Conservation (phyloP, 2,888 invertebrate genomes). For the Synanthedon formicaeformis region DNA sequence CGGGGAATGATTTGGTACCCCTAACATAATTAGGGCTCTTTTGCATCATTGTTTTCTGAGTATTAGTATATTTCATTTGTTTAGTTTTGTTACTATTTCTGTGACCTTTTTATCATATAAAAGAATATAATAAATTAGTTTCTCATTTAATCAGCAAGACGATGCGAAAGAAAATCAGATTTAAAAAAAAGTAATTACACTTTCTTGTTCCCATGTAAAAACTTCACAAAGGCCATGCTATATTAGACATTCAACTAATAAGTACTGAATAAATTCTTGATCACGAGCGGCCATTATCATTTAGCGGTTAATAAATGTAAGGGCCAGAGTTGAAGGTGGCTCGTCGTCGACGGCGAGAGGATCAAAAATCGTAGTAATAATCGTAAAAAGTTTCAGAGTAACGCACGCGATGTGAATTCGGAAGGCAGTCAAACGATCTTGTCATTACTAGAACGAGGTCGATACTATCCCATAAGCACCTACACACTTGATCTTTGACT, state of each 20-base stretch:
- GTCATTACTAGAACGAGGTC: conserved; percentile 38
- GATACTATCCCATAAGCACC: conserved; percentile 18
- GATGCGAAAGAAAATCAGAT: no score
- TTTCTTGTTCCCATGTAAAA: not conserved
- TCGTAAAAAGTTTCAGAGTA: conserved; percentile 60
- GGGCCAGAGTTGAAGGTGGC: conserved; percentile 46
- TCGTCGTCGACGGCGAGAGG: conserved; percentile 29
- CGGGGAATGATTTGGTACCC: no score
- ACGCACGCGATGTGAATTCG: conserved; percentile 54
- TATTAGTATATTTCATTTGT: no score
- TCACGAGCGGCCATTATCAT: conserved; percentile 51
- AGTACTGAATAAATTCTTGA: conserved; percentile 40
- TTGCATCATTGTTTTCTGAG: no score
- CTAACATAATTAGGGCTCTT: no score
- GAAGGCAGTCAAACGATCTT: conserved; percentile 25
- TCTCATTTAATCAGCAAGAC: no score
- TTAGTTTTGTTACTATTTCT: no score
- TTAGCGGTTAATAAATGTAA: conserved; percentile 58
- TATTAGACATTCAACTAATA: conserved; percentile 17
- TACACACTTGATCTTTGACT: conserved; percentile 25
- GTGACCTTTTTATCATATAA: no score
- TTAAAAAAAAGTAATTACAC: not conserved
- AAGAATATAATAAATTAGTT: no score
- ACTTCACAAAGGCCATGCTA: not conserved
- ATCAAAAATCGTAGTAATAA: conserved; percentile 61